A percentile compares a stretch with the other conserved stretches of the same genome.
phyloP scores from a whole-genome alignment of 2,888 invertebrate species.

The Leptogaster cylindrica region DNA sequence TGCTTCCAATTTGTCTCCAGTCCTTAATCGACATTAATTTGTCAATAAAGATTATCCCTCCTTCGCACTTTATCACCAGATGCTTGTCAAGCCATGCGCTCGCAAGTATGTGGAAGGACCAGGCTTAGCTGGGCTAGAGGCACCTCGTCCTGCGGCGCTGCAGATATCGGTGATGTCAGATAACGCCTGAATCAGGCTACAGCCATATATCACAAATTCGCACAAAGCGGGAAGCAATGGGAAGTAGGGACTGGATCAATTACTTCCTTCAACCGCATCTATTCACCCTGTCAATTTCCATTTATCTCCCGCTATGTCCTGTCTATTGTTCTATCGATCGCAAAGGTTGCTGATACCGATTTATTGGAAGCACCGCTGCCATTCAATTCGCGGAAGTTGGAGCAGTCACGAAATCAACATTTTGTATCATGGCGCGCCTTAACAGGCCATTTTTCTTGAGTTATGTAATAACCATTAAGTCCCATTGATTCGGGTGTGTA shows the following conservation, averaged over 20 bases:
- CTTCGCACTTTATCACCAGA: conserved; percentile 5
- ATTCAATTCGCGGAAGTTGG: neutral
- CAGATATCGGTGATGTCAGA: conserved; percentile 23
- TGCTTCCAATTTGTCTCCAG: neutral
- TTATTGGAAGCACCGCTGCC: neutral
- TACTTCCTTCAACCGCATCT: conserved; percentile 18
- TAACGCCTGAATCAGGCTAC: conserved; percentile 7
- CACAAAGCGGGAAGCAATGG: conserved; percentile 19
- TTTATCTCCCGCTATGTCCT: conserved; percentile 17
- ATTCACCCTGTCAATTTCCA: conserved; percentile 29
- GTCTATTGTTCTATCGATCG: neutral
- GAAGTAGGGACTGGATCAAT: conserved; percentile 19
- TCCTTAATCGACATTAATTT: conserved; percentile 27
- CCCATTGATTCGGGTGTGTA: neutral
- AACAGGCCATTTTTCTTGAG: conserved; percentile 1
- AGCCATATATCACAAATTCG: conserved; percentile 6
- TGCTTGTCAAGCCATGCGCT: neutral
- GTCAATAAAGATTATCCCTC: conserved; percentile 33
- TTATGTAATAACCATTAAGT: conserved; percentile 12
- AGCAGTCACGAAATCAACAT: neutral
- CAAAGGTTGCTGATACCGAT: neutral
- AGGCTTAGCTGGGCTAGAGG: neutral
- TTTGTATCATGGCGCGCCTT: neutral
- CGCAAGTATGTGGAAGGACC: neutral
- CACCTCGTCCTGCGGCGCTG: conserved; percentile 16